Conservation (phyloP, 2,113 vertebrate species). For the Chionis minor region DNA sequence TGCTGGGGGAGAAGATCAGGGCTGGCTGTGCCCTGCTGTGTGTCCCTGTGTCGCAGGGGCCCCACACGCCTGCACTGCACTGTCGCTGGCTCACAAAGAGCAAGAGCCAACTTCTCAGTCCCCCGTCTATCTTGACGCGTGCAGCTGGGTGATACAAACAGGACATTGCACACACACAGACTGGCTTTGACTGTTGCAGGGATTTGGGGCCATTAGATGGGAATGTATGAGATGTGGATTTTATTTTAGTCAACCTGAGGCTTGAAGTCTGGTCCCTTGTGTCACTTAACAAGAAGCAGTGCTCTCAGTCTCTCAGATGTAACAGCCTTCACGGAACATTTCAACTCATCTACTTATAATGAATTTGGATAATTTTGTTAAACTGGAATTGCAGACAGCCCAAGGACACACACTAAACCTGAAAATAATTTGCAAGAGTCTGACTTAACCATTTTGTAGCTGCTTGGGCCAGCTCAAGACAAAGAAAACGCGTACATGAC, state of each 20-base stretch:
- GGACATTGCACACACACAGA: neutral
- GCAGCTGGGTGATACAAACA: neutral
- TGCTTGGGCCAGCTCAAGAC: neutral
- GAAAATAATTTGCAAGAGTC: neutral
- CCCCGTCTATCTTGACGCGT: accelerated
- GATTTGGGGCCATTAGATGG: accelerated
- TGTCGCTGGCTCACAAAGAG: neutral
- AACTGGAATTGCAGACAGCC: neutral
- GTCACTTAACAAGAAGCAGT: neutral
- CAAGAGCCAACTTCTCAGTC: accelerated
- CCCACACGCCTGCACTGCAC: accelerated
- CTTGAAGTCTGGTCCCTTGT: neutral
- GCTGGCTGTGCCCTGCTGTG: neutral
- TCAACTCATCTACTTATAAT: neutral
- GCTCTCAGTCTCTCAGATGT: neutral
- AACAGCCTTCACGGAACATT: neutral
- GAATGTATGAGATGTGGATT: neutral
- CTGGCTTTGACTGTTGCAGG: neutral
- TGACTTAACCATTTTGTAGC: neutral
- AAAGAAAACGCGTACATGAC: neutral
- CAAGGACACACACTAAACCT: neutral
- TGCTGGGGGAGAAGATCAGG: accelerated
- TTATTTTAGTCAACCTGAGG: neutral
- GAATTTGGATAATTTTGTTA: neutral
- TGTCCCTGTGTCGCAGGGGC: accelerated